Evolutionary conservation across 2,113 vertebrate species (phyloP), one percentile per base, ranked within the genome.

Genomic region (Spilogale gracilis): DNA sequence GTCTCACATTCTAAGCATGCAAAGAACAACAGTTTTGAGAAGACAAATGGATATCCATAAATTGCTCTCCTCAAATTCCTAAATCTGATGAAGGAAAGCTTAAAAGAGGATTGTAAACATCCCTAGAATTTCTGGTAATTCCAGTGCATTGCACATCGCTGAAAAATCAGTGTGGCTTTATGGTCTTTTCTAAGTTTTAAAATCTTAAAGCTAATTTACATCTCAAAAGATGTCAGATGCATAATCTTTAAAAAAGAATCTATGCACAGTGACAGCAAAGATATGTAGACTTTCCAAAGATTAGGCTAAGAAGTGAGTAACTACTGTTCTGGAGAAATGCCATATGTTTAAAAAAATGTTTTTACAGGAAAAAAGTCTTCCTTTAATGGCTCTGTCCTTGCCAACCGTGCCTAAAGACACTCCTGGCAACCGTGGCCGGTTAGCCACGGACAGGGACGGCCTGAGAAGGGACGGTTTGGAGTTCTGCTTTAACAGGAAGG

Each of bases 101-200:
- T 43, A 52, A 88, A 74, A 73, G n/a, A 50, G 38, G 13, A 88
- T 48, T 78, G 23, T 63, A 81, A 71, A 80, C 69, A 50, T 65
- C 45, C 71, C 14, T 69, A 65, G 23, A 87, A 38, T 85, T 82
- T 94, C 78, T 76, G 38, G 74, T 52, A 90, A 85, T 89, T 85
- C 50, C 20, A 82, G 54, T 61, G 50, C 54, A 65, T 94, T 96
- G 27, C 76, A 93, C 90, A 50, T 63, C 18, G 2, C 43, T 71
- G n/a, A 79, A 81, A 79, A 88, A 87, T 30, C 61, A 3, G 16
- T 71, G 23, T 61, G 8, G 65, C 65, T 50, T 89, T 50, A 76
- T 69, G 79, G 32, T 89, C n/a, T 43, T 88, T 95, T 96, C 56
- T 78, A 61, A 67, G 13, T 89, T 94, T 85, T 50, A 82, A 96